A percentile compares a stretch with the other conserved stretches of the same genome.
Conservation (phyloP, 2,113 vertebrate species). For the Chlamydotis undulata region DNA sequence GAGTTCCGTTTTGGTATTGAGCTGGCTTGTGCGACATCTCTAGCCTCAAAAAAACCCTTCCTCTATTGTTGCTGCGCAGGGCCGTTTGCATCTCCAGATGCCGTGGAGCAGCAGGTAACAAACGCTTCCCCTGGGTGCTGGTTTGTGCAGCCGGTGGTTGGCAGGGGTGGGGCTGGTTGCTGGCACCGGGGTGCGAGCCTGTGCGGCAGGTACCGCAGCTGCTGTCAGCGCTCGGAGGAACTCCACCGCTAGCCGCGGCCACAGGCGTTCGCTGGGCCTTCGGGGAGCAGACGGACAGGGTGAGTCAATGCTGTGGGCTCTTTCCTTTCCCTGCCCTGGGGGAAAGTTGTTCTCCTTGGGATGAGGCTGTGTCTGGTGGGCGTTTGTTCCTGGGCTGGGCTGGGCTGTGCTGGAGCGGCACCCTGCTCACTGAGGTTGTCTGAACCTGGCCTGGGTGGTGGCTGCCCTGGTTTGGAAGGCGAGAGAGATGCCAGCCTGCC, state of each 20-base stretch:
- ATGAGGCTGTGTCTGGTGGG: neutral
- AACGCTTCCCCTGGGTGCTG: neutral
- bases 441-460: neutral
- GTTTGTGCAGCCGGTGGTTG: neutral
- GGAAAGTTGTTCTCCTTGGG: neutral
- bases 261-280: neutral
- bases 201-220: neutral
- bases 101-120: neutral
- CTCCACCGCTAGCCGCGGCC: neutral
- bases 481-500: neutral
- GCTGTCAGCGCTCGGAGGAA: neutral
- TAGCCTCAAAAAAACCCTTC: neutral
- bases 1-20: neutral
- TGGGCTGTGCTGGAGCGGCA: neutral
- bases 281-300: neutral
- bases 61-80: neutral
- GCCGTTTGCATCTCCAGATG: neutral
- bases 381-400: neutral
- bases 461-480: neutral
- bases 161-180: conserved; percentile 25
- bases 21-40: neutral
- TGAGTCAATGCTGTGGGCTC: neutral
- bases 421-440: neutral
- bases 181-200: neutral
- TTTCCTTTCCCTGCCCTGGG: neutral